Percentiles rank a stretch among this genome's conserved stretches.
phyloP scores from a whole-genome alignment of 2,888 invertebrate genomes.

The Pyrocoelia pectoralis region DNA sequence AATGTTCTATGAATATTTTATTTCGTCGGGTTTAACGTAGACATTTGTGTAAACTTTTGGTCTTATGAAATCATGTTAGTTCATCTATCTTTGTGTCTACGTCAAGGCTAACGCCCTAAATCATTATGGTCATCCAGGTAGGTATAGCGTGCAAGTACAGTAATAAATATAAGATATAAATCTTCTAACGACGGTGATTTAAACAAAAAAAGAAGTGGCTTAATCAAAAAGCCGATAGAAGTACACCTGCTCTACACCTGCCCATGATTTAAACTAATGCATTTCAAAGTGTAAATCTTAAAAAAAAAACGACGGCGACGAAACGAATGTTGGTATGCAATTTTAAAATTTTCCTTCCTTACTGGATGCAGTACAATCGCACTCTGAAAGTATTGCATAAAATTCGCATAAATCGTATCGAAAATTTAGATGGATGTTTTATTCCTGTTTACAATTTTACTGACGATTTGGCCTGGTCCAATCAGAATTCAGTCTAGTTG shows the following conservation, averaged over 20 bases:
- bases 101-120: slow-evolving; percentile 12
- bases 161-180: slow-evolving; percentile 40
- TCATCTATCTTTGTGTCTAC: slow-evolving; percentile 7
- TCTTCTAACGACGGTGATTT: slow-evolving; percentile 37
- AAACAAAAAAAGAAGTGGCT: slow-evolving; percentile 41
- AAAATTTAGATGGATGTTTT: slow-evolving; percentile 33
- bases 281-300: neutral
- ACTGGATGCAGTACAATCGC: slow-evolving; percentile 25
- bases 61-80: neutral
- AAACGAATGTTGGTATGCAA: slow-evolving; percentile 39
- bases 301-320: neutral
- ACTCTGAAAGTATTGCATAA: slow-evolving; percentile 12
- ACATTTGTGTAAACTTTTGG: no score
- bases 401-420: slow-evolving; percentile 34
- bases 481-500: slow-evolving; percentile 47
- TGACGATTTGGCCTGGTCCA: slow-evolving; percentile 45
- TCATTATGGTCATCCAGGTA: slow-evolving; percentile 20
- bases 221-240: slow-evolving; percentile 39
- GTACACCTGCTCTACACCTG: slow-evolving; percentile 41
- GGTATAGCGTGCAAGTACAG: slow-evolving; percentile 30
- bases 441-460: slow-evolving; percentile 46
- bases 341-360: slow-evolving; percentile 34
- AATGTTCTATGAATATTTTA: no score
- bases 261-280: slow-evolving; percentile 16
- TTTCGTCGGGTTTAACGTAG: no score